A percentile compares a stretch with the other conserved stretches of the same genome.
phyloP scores from a whole-genome alignment of 2,797 vertebrate species.

The Hybognathus amarus region DNA sequence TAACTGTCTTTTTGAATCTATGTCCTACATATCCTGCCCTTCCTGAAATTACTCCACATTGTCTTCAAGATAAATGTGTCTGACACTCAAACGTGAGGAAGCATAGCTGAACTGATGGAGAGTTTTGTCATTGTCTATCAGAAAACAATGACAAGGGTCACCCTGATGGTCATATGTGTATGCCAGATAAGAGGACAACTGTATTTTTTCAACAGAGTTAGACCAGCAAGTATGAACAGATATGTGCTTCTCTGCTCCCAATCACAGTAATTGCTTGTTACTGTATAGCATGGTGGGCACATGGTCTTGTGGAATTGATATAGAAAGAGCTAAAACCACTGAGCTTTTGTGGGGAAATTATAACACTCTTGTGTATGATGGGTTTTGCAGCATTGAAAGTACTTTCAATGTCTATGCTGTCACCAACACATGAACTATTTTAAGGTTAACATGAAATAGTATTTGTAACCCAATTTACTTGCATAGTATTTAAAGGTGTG shows the following conservation, averaged over 20 bases:
- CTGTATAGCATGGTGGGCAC: slow-evolving; percentile 1
- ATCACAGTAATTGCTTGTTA: slow-evolving; percentile 31
- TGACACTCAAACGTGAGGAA: slow-evolving; percentile 4
- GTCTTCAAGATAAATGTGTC: slow-evolving; percentile 28
- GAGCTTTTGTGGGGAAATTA: background rate
- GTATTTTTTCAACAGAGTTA: slow-evolving; percentile 29
- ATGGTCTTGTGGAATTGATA: background rate
- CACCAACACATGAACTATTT: background rate
- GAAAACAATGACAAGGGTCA: background rate
- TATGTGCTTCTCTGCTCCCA: slow-evolving; percentile 13
- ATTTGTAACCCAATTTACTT: background rate
- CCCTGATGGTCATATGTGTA: background rate
- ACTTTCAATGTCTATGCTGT: background rate
- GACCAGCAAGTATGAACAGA: slow-evolving; percentile 24
- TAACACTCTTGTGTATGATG: background rate
- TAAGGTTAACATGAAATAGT: background rate
- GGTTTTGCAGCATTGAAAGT: background rate
- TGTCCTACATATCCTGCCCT: background rate
- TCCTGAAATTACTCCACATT: slow-evolving; percentile 15
- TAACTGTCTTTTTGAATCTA: background rate
- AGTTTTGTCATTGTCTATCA: slow-evolving; percentile 6
- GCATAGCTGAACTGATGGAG: slow-evolving; percentile 9
- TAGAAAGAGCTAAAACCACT: background rate
- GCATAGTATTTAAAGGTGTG: background rate
- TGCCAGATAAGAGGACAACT: too few species aligned